Conservation (phyloP, 2,113 vertebrate species). For the Edolisoma coerulescens region DNA sequence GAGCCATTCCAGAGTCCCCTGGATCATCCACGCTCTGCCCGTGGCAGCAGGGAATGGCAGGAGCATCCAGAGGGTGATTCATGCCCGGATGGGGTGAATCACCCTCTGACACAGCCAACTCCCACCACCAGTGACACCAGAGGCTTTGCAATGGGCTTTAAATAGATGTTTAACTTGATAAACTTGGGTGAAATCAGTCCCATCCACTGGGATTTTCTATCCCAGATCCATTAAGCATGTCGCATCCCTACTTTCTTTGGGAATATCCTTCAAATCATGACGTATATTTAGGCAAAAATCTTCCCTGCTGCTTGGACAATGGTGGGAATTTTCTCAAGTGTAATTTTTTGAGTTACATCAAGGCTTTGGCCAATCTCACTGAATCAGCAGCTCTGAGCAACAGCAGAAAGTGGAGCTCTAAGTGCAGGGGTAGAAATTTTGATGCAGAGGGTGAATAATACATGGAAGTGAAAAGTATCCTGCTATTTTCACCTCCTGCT, state of each 20-base stretch:
- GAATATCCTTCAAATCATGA: neutral
- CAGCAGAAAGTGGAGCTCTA: slow-evolving; percentile 3
- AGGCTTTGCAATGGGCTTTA: neutral
- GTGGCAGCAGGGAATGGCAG: neutral
- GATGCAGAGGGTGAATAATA: slow-evolving; percentile 39
- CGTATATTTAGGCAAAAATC: neutral
- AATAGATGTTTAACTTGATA: neutral
- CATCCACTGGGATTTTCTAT: neutral
- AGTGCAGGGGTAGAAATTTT: neutral
- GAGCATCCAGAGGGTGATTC: neutral
- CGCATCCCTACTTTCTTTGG: neutral
- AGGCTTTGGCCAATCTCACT: neutral
- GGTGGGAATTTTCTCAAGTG: neutral
- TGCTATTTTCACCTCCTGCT: slow-evolving; percentile 57
- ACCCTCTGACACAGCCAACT: neutral
- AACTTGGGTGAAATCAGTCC: neutral
- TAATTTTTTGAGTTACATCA: neutral
- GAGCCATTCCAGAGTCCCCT: neutral
- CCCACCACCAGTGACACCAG: neutral
- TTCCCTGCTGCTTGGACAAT: neutral
- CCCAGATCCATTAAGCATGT: neutral
- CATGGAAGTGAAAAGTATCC: slow-evolving; percentile 59
- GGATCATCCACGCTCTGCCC: neutral
- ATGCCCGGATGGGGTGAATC: neutral
- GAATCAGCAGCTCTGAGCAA: neutral